phyloP scores from a whole-genome alignment of 2,113 vertebrate species.

The Hepsetus odoe region DNA sequence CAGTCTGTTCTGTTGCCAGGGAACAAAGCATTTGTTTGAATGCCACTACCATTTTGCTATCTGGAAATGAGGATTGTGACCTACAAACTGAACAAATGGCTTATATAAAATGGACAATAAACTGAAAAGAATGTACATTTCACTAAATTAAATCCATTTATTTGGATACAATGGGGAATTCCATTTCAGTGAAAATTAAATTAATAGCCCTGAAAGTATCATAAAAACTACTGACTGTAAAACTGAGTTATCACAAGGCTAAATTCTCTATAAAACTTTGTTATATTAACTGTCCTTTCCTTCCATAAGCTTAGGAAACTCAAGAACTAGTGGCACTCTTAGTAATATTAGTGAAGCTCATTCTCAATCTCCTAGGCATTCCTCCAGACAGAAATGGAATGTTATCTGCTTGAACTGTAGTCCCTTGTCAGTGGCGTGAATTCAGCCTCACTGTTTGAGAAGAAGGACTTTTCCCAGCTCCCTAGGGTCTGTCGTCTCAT shows the following conservation, averaged over 20 bases:
- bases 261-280: not conserved
- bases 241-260: not conserved
- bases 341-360: not conserved
- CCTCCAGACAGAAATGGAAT: not conserved
- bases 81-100: too few species aligned
- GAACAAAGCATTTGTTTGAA: too few species aligned
- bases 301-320: not conserved
- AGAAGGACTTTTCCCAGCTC: constrained; percentile 43
- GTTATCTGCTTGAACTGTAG: not conserved
- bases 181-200: too few species aligned
- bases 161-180: too few species aligned
- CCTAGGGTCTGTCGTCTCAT: constrained; percentile 63
- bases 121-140: too few species aligned
- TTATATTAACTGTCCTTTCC: not conserved
- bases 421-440: constrained; percentile 8
- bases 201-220: too few species aligned
- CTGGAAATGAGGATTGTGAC: too few species aligned
- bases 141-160: too few species aligned
- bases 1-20: too few species aligned
- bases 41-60: too few species aligned
- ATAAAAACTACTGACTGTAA: not conserved
- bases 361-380: not conserved
- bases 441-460: not conserved
- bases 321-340: not conserved
- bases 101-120: too few species aligned